Conservation (phyloP, 2,797 vertebrate genomes). For the Spinus pinus region DNA sequence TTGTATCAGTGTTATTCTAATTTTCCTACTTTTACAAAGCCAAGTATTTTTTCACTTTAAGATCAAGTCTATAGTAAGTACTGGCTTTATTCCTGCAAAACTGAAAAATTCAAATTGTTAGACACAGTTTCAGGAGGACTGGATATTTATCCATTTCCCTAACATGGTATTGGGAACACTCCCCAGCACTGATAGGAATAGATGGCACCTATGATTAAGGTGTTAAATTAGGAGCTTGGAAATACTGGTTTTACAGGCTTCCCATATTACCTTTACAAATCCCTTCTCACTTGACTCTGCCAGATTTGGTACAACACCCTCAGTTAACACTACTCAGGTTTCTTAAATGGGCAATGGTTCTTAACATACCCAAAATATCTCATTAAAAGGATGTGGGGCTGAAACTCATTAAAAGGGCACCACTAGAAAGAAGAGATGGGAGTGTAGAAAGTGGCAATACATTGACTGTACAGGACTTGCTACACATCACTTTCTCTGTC, state of each 20-base stretch:
- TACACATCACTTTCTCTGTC: background rate
- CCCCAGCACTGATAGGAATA: background rate
- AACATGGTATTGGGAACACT: background rate
- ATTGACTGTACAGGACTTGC: background rate
- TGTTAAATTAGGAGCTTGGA: background rate
- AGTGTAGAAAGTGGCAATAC: background rate
- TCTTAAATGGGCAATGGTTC: background rate
- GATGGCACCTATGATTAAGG: background rate
- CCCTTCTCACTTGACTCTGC: background rate
- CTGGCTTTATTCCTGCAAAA: background rate
- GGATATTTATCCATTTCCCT: background rate
- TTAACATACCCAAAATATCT: background rate
- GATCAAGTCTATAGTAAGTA: background rate
- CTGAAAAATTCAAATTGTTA: background rate
- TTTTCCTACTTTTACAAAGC: background rate
- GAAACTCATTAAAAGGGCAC: background rate
- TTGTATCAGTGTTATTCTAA: background rate
- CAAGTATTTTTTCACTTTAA: background rate
- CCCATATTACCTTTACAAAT: background rate
- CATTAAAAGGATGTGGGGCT: background rate
- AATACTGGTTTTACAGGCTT: conserved; percentile 37
- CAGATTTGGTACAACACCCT: background rate
- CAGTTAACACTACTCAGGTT: background rate
- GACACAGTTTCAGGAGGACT: background rate
- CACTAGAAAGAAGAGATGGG: background rate